Base-by-base conservation (phyloP, 2,113 vertebrate species). In the Apaloderma vittatum region DNA sequence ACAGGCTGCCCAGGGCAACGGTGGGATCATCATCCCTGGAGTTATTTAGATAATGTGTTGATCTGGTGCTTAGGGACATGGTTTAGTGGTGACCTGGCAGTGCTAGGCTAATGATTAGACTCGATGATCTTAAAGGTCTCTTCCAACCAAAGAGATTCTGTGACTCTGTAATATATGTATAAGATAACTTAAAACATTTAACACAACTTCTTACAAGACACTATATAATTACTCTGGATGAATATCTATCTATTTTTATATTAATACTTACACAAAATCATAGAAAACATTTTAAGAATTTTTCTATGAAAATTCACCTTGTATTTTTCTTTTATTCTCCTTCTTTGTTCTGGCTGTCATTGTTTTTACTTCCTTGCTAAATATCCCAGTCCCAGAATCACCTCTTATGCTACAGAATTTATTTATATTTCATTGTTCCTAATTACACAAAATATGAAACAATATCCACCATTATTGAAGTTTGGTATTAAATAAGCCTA, bases 401-500 rank as follows among this genome's bases (percentile, higher is more conserved):
- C 21, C 2, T 70, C 6, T 8, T 11, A 32, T 15, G 23, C 51
- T 57, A 32, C 8, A 74, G 6, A 84, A 73, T 15, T 77, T 65
- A 6, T 40, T 89, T 65, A 57, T 45, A 66, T 74, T 89, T 73
- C 8, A 2, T 59, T 74, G 15, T 15, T 84, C 6, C 5, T 70
- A 72, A 61, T 76, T 57, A 51, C 5, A 30, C 32, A 48, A 54
- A 34, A 34, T 67, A 74, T 78, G 19, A 59, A 94, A 63, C 6
- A 49, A 54, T 40, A 68, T 40, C 5, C 16, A 67, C 2, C 0
- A 0, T 40, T 88, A 63, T 46, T 84, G 27, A 87, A 62, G 22
- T 77, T 93, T 72, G 72, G 8, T 57, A 49, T 84, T 94, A 95
- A 96, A 84, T 81, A 94, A 91, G 8, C 13, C 11, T 71, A 55